Evolutionary conservation across 2,888 invertebrate genomes (phyloP).

Genomic region (Tetropium fuscum): DNA sequence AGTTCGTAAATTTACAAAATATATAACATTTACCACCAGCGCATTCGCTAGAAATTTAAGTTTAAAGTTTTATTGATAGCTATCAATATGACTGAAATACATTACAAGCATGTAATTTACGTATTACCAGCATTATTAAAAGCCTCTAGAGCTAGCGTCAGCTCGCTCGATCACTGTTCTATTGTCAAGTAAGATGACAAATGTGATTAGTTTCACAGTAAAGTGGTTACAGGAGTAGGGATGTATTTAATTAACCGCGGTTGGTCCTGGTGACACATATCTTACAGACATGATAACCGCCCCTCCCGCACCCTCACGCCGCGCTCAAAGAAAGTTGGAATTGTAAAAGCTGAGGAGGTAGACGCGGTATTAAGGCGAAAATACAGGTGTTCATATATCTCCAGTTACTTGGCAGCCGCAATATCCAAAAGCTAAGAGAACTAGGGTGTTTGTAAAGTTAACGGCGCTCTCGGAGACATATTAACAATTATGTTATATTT

Average conservation of each 20-base stretch:
- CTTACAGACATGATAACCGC: neutral
- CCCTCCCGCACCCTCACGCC: neutral
- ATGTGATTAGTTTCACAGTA: neutral
- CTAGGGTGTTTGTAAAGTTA: conserved; percentile 27
- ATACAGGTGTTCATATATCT: conserved; percentile 36
- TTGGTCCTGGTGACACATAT: neutral
- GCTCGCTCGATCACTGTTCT: too few species aligned
- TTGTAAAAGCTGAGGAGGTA: conserved; percentile 36
- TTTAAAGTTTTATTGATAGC: too few species aligned
- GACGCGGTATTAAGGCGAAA: conserved; percentile 39
- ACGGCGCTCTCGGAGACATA: conserved; percentile 27
- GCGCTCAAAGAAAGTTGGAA: conserved; percentile 10
- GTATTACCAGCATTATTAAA: too few species aligned
- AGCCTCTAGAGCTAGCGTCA: too few species aligned
- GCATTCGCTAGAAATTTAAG: too few species aligned
- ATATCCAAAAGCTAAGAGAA: conserved; percentile 24
- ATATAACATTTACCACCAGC: too few species aligned
- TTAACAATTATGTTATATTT: conserved; percentile 30
- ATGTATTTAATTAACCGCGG: neutral
- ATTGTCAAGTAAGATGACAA: too few species aligned
- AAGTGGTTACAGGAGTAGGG: neutral
- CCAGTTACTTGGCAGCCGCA: conserved; percentile 22
- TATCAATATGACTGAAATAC: too few species aligned
- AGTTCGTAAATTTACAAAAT: too few species aligned
- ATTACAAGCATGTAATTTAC: too few species aligned